Evolutionary conservation across 2,113 vertebrate genomes (phyloP), one percentile per base, ranked within the genome.

Genomic region (Oryzias curvinotus): DNA sequence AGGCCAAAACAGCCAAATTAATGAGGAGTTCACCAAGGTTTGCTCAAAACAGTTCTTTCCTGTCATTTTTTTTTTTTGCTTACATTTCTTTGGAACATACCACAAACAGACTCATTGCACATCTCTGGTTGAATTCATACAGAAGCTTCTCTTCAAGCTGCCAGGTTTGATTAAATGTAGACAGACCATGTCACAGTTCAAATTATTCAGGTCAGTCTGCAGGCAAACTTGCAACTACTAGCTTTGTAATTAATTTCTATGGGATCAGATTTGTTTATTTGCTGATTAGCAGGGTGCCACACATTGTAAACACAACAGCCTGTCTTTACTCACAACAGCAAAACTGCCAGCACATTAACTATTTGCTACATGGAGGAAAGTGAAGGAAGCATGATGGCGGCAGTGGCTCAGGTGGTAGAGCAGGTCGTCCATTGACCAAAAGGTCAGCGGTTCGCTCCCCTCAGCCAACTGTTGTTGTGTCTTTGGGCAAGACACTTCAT

Each of bases 51-150:
- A 49, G 47, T 21, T 30, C 18, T 64, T 36, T 62, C 8, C 52
- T n/a, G 43, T n/a, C n/a, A 44, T 19, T 14, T 17, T 15, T 17
- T 23, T 26, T 26, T 13, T 23, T 23, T 23, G 21, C 23, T 49
- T 60, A 43, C 36, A 43, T 58, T 42, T 17, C 21, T 52, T 41
- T 51, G 60, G 13, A 52, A 47, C 30, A 52, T 46, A 61, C 55
- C 48, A 15, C 48, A 44, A 57, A 52, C 1, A 1, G 25, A 58
- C 15, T 13, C 1, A 51, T 16, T 12, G 36, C 10, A 14, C n/a
- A 8, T 5, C 28, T 43, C 21, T 46, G 21, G 18, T 42, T 12
- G 17, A 54, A 44, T 58, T 17, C 12, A 43, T 7, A 21, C 14
- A 57, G 57, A 57, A 15, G 4, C 43, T 41, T 56, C 50, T 36